Percentiles rank a stretch among this genome's conserved stretches.
Conservation (phyloP, 2,797 vertebrate species). For the Rhabdophis nuchalis region DNA sequence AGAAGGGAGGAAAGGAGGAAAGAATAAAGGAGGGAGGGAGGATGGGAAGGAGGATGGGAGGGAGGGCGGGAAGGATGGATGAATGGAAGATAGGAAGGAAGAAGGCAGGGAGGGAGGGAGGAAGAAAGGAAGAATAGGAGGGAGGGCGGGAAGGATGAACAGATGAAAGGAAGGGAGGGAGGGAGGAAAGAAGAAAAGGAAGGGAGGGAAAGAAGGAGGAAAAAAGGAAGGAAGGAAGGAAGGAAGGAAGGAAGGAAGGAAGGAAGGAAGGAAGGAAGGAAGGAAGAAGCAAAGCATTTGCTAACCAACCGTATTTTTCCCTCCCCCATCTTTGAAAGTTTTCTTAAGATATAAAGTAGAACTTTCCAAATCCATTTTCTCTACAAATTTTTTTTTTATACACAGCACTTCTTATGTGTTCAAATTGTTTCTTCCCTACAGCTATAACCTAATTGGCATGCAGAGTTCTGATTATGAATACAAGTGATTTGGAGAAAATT, state of each 20-base stretch:
- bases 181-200: not conserved
- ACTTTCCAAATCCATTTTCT: conserved; percentile 52
- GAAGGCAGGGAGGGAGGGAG: no score
- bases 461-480: conserved; percentile 52
- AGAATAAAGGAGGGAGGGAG: no score
- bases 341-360: conserved; percentile 45
- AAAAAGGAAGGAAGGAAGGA: not conserved
- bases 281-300: not conserved
- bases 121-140: no score
- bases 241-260: not conserved
- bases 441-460: conserved; percentile 42
- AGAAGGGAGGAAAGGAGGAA: fast-evolving
- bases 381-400: not conserved
- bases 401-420: conserved; percentile 47
- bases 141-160: fast-evolving
- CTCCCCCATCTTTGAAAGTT: conserved; percentile 17
- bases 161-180: fast-evolving
- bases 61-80: not conserved
- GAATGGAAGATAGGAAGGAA: no score
- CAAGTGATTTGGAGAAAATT: conserved; percentile 44
- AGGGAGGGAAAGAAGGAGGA: not conserved
- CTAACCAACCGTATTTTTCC: conserved; percentile 19
- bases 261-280: not conserved
- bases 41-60: not conserved
- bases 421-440: conserved; percentile 45